Percentiles rank a stretch among this genome's conserved stretches.
Conservation (phyloP, 2,888 invertebrate species). For the Lasius platythorax region DNA sequence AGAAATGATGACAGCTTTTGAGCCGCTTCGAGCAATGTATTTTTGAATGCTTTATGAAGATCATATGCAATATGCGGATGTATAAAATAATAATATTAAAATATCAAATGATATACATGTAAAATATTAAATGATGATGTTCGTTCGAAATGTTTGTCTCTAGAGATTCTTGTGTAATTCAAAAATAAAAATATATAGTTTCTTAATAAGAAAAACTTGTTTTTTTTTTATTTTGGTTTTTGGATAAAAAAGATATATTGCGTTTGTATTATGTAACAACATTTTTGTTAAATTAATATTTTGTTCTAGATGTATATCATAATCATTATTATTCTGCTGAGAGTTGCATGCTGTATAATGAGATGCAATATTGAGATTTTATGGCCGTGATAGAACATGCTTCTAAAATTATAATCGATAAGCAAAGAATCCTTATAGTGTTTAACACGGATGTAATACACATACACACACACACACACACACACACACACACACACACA, state of each 20-base stretch:
- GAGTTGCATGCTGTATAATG: slow-evolving; percentile 59
- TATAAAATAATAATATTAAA: neutral
- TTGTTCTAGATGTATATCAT: neutral
- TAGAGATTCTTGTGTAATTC: slow-evolving; percentile 2
- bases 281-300: slow-evolving; percentile 10
- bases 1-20: neutral
- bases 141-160: neutral
- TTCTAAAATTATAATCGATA: slow-evolving; percentile 31
- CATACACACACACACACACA: too few species aligned
- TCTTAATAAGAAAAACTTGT: neutral
- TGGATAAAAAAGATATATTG: neutral
- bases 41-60: slow-evolving; percentile 9
- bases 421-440: neutral
- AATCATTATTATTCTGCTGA: slow-evolving; percentile 18
- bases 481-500: neutral
- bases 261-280: slow-evolving; percentile 21
- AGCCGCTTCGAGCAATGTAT: neutral
- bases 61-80: neutral
- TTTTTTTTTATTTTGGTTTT: neutral
- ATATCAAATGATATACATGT: neutral
- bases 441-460: neutral
- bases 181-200: neutral
- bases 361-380: slow-evolving; percentile 37
- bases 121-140: neutral
- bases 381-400: slow-evolving; percentile 31